Evolutionary conservation across 2,797 vertebrate species (phyloP), one percentile per base, ranked within the genome.

Genomic region (Columba guinea): DNA sequence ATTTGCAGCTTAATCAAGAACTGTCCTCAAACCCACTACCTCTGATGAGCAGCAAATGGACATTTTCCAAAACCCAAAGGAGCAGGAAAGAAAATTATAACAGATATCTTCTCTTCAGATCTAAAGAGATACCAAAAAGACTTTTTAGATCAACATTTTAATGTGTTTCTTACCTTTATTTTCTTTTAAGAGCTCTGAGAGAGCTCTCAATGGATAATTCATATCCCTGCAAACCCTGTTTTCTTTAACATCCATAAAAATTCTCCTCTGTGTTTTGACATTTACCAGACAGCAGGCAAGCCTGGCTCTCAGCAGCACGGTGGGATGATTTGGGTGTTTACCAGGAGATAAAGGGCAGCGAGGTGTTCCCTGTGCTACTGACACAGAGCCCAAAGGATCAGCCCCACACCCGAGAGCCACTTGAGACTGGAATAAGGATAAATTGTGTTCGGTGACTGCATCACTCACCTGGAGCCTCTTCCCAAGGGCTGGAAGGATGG

Each of bases 111-210:
- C 37, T 35, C 85, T 74, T 79, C 67, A 77, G 37, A 91, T 93
- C 84, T 84, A 55, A 94, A 92, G 65, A 92, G 37, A 93, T 14
- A 67, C 32, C 46, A 32, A 18, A 84, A 91, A 92, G 35, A 85
- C 46, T 76, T 71, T 91, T 87, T 34, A 95, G 93, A 82, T 7
- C 81, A 90, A 93, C 9, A 90, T 87, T 91, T 77, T 88, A 46
- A 75, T 74, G 55, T 53, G 35, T 65, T 94, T 69, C 92, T 94
- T 96, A 48, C 49, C 4, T 13, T 49, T 5, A 37, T 48, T 62
- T 26, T 22, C 15, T 55, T 48, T 22, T 53, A 58, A 84, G 68
- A 83, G 32, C 55, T 70, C 12, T 13, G 28, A 89, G 37, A 69
- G 32, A 32, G 28, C 41, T 83, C 59, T 46, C 28, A 69, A 65